Percentiles rank a stretch among this genome's conserved stretches.
Conservation (phyloP, 1,140 invertebrate species). For the Neuroterus valhalla region DNA sequence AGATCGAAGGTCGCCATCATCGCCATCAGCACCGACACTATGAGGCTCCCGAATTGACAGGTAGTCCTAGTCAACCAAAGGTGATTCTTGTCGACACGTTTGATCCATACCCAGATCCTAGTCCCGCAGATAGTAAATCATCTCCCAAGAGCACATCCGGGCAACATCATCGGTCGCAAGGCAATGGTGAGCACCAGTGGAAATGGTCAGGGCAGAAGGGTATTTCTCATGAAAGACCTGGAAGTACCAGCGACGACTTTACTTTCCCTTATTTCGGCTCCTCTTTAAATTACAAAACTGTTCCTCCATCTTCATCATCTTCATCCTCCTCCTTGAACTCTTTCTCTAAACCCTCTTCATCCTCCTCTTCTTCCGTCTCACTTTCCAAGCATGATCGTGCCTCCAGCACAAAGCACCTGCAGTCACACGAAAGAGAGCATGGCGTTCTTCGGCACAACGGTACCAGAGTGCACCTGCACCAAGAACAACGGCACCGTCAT, state of each 20-base stretch:
- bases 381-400: constrained; percentile 69
- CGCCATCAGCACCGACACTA: constrained; percentile 57
- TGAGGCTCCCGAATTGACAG: constrained; percentile 61
- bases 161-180: constrained; percentile 41
- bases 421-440: constrained; percentile 65
- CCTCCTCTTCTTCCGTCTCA: constrained; percentile 58
- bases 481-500: constrained; percentile 65
- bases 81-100: constrained; percentile 52
- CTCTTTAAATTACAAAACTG: neutral
- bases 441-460: constrained; percentile 60
- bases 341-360: constrained; percentile 56
- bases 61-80: constrained; percentile 55
- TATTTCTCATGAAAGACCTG: constrained; percentile 52
- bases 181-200: constrained; percentile 52
- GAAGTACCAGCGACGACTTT: constrained; percentile 48
- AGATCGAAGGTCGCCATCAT: constrained; percentile 59
- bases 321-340: constrained; percentile 53
- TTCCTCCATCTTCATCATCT: constrained; percentile 34
- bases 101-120: constrained; percentile 59
- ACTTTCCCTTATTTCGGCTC: constrained; percentile 24
- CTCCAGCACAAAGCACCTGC: constrained; percentile 66
- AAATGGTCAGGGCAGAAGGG: constrained; percentile 38
- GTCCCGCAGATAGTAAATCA: constrained; percentile 46
- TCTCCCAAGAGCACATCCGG: constrained; percentile 41
- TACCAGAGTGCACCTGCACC: constrained; percentile 57